Conservation (phyloP, 1,140 invertebrate species). For the Artemia franciscana region DNA sequence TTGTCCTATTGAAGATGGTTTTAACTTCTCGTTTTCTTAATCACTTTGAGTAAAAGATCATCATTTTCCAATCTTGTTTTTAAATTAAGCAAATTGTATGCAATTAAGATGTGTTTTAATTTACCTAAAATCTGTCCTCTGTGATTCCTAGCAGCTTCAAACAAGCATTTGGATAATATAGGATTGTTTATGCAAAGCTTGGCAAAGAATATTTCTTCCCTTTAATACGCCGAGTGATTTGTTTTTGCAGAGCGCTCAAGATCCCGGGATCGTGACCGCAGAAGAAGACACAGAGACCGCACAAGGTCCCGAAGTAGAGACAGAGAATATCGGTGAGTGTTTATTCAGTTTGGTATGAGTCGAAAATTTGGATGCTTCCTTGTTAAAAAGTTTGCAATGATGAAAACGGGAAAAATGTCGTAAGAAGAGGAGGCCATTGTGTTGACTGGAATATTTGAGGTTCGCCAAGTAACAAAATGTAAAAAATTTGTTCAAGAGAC, state of each 20-base stretch:
- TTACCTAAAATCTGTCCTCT: background rate
- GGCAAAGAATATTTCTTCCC: background rate
- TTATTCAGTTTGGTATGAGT: slow-evolving; percentile 16
- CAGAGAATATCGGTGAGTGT: slow-evolving; percentile 31
- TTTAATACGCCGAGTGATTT: background rate
- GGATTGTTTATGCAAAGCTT: background rate
- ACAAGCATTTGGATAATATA: background rate
- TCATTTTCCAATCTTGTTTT: background rate
- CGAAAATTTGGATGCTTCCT: background rate
- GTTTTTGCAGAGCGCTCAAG: slow-evolving; percentile 35
- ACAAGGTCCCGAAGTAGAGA: slow-evolving; percentile 58
- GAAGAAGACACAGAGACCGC: slow-evolving; percentile 33
- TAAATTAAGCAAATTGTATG: background rate
- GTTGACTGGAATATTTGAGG: background rate
- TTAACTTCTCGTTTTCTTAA: too few species aligned
- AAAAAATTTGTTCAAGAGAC: background rate
- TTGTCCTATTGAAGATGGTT: too few species aligned
- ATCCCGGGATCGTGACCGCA: slow-evolving; percentile 44
- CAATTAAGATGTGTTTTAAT: background rate
- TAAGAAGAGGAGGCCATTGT: background rate
- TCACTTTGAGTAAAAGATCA: too few species aligned
- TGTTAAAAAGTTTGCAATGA: too few species aligned
- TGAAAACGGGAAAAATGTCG: background rate
- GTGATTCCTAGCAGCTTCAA: slow-evolving; percentile 3
- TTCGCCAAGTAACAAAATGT: background rate